Base-by-base conservation (phyloP, 2,888 invertebrate genomes). In the Acleris laterana region DNA sequence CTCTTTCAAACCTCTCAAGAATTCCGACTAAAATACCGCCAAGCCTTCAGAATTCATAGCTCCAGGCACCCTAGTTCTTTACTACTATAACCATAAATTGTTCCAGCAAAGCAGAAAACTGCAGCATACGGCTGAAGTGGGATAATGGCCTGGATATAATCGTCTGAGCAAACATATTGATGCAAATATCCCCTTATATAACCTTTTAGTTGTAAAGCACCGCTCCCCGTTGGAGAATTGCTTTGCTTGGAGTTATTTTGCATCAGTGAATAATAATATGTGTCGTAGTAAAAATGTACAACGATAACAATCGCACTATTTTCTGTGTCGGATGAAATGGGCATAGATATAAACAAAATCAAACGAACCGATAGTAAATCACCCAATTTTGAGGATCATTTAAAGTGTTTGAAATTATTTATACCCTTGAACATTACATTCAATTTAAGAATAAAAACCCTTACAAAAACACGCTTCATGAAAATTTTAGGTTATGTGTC, bases 61-160 rank as follows among this genome's bases (percentile, higher is more conserved):
- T 48, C 42, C 16, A n/a, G 17, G 58, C 52, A 48, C 22, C 25
- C 51, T 32, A 32, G 28, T 50, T 63, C 49, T 63, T 68, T 68
- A 63, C 51, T 55, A 63, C 63, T 51, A 17, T 22, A 61, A 51
- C 57, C 51, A 62, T 66, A 66, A 66, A 66, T 66, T 25, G 61
- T 50, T 49, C 50, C n/a, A 32, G 51, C 11, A 60, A 49, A 66
- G 61, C 66, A 66, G 66, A 66, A 66, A 66, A 66, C 61, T 62
- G 66, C 65, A 61, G 65, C 65, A 66, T 57, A 62, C 48, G 66
- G 61, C 25, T 50, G 17, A 46, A 61, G 61, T 61, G 56, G 65
- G 61, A 66, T 66, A 66, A 66, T 66, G 66, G 66, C 32, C 51
- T n/a, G 62, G 56, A 66, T 62, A 62, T 66, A 66, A 62, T 66